Percentiles rank a stretch among this genome's conserved stretches.
Evolutionary conservation across 2,888 invertebrate species (phyloP).

Genomic region (Dugesia japonica): DNA sequence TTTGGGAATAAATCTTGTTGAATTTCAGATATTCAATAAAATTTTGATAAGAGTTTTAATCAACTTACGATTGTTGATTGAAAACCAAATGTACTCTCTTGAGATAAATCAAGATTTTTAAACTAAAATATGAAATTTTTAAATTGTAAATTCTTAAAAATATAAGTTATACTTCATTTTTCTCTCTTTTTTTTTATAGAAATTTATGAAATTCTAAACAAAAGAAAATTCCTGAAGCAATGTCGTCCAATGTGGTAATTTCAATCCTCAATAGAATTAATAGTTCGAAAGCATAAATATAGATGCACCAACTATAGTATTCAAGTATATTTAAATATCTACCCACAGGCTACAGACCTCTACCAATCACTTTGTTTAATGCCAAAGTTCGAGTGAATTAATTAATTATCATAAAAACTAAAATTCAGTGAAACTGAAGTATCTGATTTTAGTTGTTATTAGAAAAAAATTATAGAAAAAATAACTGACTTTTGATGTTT

Average conservation of each 20-base stretch:
- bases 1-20: constrained; percentile 15
- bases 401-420: constrained; percentile 2
- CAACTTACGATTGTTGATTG: constrained; percentile 20
- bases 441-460: not conserved
- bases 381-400: constrained; percentile 11
- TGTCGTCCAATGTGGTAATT: not conserved
- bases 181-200: not conserved
- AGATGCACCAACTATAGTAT: not conserved
- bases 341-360: not conserved
- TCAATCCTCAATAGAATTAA: not conserved
- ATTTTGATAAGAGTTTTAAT: constrained; percentile 2
- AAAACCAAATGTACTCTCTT: constrained; percentile 9
- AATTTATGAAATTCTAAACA: not conserved
- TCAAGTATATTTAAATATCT: constrained; percentile 7
- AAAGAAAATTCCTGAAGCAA: constrained; percentile 15
- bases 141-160: not conserved
- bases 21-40: not conserved
- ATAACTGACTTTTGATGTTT: not conserved
- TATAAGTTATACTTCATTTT: not conserved
- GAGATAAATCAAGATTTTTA: not conserved
- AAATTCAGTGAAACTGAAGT: not conserved
- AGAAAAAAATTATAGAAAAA: not conserved
- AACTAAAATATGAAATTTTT: not conserved
- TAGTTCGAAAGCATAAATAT: not conserved
- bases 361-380: not conserved